Evolutionary conservation across 2,888 invertebrate genomes (phyloP).

Genomic region (Tineola bisselliella): DNA sequence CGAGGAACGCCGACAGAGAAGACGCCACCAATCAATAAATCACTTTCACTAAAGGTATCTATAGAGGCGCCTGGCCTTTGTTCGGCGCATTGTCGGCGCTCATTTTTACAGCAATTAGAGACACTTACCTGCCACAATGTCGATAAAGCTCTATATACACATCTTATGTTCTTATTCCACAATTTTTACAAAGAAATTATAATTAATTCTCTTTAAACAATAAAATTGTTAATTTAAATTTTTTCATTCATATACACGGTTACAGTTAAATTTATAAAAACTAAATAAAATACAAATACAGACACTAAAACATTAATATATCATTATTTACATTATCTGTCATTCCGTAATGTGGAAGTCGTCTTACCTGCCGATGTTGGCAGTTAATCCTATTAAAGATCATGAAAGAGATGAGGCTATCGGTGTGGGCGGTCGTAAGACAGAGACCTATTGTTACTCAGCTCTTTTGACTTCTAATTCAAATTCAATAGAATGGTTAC

Average conservation of each 20-base stretch:
- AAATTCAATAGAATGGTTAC: slow-evolving; percentile 1
- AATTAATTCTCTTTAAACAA: no score
- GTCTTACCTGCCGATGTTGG: slow-evolving; percentile 19
- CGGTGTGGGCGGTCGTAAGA: slow-evolving; percentile 38
- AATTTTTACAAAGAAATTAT: no score
- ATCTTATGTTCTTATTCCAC: neutral
- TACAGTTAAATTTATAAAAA: no score
- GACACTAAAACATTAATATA: neutral
- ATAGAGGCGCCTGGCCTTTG: slow-evolving; percentile 53
- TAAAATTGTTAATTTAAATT: no score
- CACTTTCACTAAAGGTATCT: slow-evolving; percentile 46
- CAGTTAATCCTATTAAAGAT: slow-evolving; percentile 56
- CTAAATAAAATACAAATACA: neutral
- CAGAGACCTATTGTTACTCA: slow-evolving; percentile 19
- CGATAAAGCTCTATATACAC: neutral
- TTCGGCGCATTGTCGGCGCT: slow-evolving; percentile 48
- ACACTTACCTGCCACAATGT: slow-evolving; percentile 54
- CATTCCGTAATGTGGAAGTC: neutral
- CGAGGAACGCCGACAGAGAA: slow-evolving; percentile 41
- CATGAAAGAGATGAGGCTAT: slow-evolving; percentile 21
- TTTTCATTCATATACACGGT: no score
- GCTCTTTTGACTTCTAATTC: slow-evolving; percentile 11
- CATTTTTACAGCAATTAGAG: slow-evolving; percentile 66
- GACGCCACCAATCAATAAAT: slow-evolving; percentile 56
- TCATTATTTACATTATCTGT: neutral